A percentile compares a stretch with the other conserved stretches of the same genome.
phyloP scores from a whole-genome alignment of 2,113 vertebrate species.

The Mohoua ochrocephala region DNA sequence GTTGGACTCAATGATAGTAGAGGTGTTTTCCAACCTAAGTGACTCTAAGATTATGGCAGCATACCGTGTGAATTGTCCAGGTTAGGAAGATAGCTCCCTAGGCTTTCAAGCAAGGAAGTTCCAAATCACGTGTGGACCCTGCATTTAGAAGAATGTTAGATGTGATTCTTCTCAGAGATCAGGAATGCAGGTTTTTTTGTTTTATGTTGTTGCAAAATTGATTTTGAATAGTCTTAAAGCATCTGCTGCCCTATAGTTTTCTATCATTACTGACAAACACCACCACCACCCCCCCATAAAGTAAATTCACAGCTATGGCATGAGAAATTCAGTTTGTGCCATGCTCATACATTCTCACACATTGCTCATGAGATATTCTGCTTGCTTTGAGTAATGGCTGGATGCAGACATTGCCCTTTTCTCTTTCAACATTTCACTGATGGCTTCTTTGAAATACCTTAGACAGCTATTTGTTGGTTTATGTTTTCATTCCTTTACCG shows the following conservation, averaged over 20 bases:
- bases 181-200: not conserved
- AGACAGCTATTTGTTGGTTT: not conserved
- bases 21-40: not conserved
- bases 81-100: not conserved
- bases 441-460: not conserved
- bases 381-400: not conserved
- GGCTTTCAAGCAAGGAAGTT: not conserved
- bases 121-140: not conserved
- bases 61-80: not conserved
- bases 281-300: not conserved
- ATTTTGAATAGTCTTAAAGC: not conserved
- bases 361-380: not conserved
- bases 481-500: not conserved
- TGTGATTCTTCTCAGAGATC: not conserved
- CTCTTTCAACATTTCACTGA: not conserved
- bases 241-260: not conserved
- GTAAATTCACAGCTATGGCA: not conserved
- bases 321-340: not conserved
- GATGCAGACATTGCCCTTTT: not conserved
- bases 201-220: not conserved
- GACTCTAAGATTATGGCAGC: not conserved
- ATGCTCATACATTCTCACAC: not conserved
- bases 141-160: not conserved
- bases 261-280: not conserved
- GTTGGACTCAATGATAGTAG: not conserved